Evolutionary conservation across 1,140 invertebrate species (phyloP), one percentile per base, ranked within the genome.

Genomic region (Colletes gigas): DNA sequence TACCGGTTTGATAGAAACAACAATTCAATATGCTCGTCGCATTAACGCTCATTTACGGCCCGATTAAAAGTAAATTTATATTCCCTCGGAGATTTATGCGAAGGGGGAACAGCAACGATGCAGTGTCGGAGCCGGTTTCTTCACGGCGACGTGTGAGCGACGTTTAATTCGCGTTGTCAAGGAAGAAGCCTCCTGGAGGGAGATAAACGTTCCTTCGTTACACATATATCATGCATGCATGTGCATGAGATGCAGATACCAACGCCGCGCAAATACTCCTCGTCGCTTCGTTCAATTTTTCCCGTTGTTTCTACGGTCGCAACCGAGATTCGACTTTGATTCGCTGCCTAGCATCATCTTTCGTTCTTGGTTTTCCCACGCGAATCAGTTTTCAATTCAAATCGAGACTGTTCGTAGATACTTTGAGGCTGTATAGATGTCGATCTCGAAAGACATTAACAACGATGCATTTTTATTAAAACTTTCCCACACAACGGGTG

Each of bases 81-180:
- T 47, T 72, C 69, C 9, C 30, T n/a, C 52, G 21, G 30, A 50
- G 62, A 80, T 73, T 75, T 59, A 59, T 75, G 60, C 39, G 71
- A 75, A 54, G 47, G 71, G 68, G 41, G 30, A 63, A 63, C 44
- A 54, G 41, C 47, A 39, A 41, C 68, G 68, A 78, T 74, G 65
- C 47, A n/a, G 41, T 15, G 14, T 3, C 8, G 30, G 17, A 41
- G 44, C 70, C 52, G 62, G 71, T 80, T 63, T 67, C 71, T 74
- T 66, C 54, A 50, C 78, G 1, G 41, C 41, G 77, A 76, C 79
- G 50, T 55, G 63, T 77, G 80, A 78, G 80, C 74, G 80, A 82
- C 80, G 72, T 82, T 82, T 78, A 82, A 82, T 82, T 78, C 74
- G n/a, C 39, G 72, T 55, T 81, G 78, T 76, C 78, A 75, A 76